Base-by-base conservation (phyloP, 2,888 invertebrate genomes). In the Drosophila kuntzei region DNA sequence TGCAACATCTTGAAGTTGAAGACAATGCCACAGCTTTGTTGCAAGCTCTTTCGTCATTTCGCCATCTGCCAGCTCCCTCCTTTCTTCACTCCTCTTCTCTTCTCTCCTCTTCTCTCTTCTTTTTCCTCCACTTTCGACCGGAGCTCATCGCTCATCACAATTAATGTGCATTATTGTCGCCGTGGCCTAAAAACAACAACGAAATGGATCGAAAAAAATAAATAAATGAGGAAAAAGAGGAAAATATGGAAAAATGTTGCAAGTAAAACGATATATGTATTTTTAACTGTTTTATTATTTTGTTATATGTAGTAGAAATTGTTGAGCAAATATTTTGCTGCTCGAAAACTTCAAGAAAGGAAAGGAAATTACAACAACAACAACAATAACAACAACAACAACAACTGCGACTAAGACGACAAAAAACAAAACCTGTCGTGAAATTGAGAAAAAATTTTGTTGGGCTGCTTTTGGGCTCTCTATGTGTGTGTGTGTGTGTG, bases 271-370 rank as follows among this genome's bases (percentile, higher is more conserved):
- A 51, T 66, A 43, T 59, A n/a, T 61, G 43, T 44, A 12, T 57
- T 39, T 39, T 59, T 6, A 22, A 37, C 27, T 54, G 36, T 44
- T 53, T 51, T 59, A 50, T 76, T 64, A 51, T 60, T 67, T 68
- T 86, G 87, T 80, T 86, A 74, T 77, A n/a, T n/a, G n/a, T n/a
- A 76, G 84, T 83, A 79, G 83, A 83, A 83, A 83, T 84, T 81
- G 87, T 83, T 83, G 67, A 77, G 79, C 79, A 83, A 87, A 84
- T 84, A 87, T 87, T 84, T 86, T 78, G 77, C 63, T 61, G 60
- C 27, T 44, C 67, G 47, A 27, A 44, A 50, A 25, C 20, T 20
- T 32, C 43, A 78, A 67, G 58, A 71, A 79, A 59, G 62, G 65
- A 76, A 65, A 68, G 60, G 74, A 70, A 71, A 71, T 61, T 60